Evolutionary conservation across 2,888 invertebrate genomes (phyloP).

Genomic region (Phragmatobia fuliginosa): DNA sequence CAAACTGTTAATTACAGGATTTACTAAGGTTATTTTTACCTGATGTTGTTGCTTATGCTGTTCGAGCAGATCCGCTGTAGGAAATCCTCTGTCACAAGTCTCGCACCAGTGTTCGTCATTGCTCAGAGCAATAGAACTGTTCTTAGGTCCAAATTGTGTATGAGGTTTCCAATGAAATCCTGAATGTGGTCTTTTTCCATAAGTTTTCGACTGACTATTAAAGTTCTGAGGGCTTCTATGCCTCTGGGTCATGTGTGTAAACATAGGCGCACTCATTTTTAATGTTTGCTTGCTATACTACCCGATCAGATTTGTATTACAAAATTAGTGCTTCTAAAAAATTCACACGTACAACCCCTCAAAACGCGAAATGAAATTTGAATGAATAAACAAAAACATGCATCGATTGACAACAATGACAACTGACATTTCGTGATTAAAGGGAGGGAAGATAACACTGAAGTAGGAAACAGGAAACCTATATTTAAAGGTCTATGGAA

Average conservation of each 20-base stretch:
- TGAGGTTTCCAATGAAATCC: constrained; percentile 31
- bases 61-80: constrained; percentile 85
- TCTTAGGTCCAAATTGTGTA: constrained; percentile 29
- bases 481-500: too few relatives aligned
- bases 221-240: constrained; percentile 36
- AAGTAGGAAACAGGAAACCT: too few relatives aligned
- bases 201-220: constrained; percentile 49
- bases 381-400: too few relatives aligned
- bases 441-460: too few relatives aligned
- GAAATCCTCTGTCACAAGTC: constrained; percentile 93
- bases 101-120: constrained; percentile 88
- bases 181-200: constrained; percentile 32
- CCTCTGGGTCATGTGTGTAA: constrained; percentile 36
- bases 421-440: too few relatives aligned
- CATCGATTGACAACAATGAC: too few relatives aligned
- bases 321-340: neutral
- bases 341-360: neutral
- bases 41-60: constrained; percentile 92
- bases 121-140: constrained; percentile 29
- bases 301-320: neutral
- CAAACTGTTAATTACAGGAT: neutral
- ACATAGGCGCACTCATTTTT: constrained; percentile 47
- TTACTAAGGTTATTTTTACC: constrained; percentile 55
- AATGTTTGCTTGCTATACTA: neutral
- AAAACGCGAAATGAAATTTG: too few relatives aligned